Evolutionary conservation across 2,797 vertebrate genomes (phyloP).

Genomic region (Eulemur mongoz): DNA sequence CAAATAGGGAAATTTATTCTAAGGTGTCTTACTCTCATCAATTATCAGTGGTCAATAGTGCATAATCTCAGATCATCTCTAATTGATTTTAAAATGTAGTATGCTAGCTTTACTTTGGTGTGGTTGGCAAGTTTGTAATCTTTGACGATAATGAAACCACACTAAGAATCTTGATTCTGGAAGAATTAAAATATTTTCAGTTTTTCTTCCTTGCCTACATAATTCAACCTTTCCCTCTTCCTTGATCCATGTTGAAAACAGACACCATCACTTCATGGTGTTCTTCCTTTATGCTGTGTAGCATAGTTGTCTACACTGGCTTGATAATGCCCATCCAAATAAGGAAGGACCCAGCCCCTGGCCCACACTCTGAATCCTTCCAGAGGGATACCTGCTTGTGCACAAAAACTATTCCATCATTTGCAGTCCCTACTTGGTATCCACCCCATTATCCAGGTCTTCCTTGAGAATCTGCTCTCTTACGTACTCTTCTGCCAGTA

Average conservation of each 20-base stretch:
- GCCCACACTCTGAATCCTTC: not conserved
- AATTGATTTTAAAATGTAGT: not conserved
- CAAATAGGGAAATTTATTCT: conserved; percentile 5
- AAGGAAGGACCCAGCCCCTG: not conserved
- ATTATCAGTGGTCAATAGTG: not conserved
- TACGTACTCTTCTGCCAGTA: not conserved
- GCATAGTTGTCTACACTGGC: not conserved
- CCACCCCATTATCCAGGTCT: not conserved
- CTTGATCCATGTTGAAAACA: not conserved
- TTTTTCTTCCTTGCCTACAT: not conserved
- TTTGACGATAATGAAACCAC: not conserved
- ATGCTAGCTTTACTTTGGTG: not conserved
- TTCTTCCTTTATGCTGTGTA: not conserved
- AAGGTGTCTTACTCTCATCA: not conserved
- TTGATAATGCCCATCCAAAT: not conserved
- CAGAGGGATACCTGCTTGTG: not conserved
- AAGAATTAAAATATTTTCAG: not conserved
- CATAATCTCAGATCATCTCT: not conserved
- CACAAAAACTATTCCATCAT: not conserved
- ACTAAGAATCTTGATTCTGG: not conserved
- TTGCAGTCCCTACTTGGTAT: not conserved
- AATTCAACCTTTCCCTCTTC: not conserved
- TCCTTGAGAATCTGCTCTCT: not conserved
- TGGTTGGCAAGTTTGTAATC: not conserved
- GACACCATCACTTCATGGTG: not conserved